Percentiles rank a stretch among this genome's conserved stretches.
These are phyloP conservation scores for Podarcis lilfordi DNA, from an alignment of 2,797 vertebrate species.

Conservation along the genomic window DNA sequence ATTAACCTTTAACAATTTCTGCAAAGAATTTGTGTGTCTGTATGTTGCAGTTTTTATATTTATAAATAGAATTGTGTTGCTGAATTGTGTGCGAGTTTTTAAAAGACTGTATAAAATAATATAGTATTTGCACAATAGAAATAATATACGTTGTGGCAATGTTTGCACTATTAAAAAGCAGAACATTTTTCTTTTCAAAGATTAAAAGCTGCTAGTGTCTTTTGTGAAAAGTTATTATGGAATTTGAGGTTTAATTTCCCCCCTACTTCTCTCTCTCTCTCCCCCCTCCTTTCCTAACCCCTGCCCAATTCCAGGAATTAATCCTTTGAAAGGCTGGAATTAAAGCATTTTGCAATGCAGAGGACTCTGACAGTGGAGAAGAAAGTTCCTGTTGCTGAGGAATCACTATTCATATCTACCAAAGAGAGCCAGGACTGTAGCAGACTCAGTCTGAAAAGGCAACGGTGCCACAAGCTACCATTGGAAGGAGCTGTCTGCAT, in stretches of 20 bases:
- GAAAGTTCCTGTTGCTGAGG: slow-evolving; percentile 81
- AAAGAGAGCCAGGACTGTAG: slow-evolving; percentile 63
- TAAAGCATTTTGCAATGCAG: slow-evolving; percentile 75
- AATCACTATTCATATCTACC: slow-evolving; percentile 81
- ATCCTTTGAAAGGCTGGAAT: slow-evolving; percentile 16
- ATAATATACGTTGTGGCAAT: slow-evolving; percentile 36
- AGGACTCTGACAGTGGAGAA: slow-evolving; percentile 82
- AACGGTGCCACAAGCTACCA: slow-evolving; percentile 66
- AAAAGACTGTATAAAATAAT: background rate
- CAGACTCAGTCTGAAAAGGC: slow-evolving; percentile 64
- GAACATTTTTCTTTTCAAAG: slow-evolving; percentile 38
- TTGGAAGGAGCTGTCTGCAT: slow-evolving; percentile 79
- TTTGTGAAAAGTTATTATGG: slow-evolving; percentile 5
- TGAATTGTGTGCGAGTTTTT: background rate
- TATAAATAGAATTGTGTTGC: background rate
- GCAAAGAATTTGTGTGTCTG: slow-evolving; percentile 13
- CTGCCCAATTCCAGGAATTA: slow-evolving; percentile 24
- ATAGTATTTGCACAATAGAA: slow-evolving; percentile 15
- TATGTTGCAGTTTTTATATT: background rate
- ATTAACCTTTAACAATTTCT: slow-evolving; percentile 53
- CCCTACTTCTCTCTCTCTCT: background rate
- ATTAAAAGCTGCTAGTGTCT: slow-evolving; percentile 1
- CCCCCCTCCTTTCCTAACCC: background rate
- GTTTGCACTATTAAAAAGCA: slow-evolving; percentile 42
- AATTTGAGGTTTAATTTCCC: slow-evolving; percentile 10